Evolutionary conservation across 2,113 vertebrate genomes (phyloP).

Genomic region (Neolamprologus cancellatus): DNA sequence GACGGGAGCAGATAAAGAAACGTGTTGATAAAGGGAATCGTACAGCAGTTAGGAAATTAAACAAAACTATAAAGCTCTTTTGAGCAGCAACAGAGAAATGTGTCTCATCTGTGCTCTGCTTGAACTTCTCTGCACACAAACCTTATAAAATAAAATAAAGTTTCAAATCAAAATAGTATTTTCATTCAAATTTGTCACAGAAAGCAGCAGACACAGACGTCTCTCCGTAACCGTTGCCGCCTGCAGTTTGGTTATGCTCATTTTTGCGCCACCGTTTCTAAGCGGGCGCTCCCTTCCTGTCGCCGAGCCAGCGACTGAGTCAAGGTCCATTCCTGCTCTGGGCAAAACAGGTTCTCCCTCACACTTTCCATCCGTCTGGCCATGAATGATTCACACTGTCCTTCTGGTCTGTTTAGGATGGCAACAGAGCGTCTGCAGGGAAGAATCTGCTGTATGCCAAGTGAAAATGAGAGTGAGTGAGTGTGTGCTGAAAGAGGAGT

Average conservation of each 20-base stretch:
- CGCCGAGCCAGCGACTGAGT: constrained; percentile 26
- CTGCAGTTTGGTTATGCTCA: not conserved
- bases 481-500: not conserved
- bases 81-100: not conserved
- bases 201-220: not conserved
- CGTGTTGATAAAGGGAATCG: not conserved
- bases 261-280: constrained; percentile 47
- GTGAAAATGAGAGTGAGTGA: not conserved
- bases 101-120: not conserved
- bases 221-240: not conserved
- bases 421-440: not conserved
- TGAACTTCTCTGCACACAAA: not conserved
- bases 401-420: constrained; percentile 6
- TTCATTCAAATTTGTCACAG: not conserved
- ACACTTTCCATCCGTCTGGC: constrained; percentile 53
- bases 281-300: constrained; percentile 18
- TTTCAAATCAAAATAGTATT: not conserved
- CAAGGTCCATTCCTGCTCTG: constrained; percentile 1
- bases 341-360: constrained; percentile 26
- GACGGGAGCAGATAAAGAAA: not conserved
- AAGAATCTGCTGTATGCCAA: not conserved
- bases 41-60: not conserved
- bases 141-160: not conserved
- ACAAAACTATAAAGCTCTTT: not conserved
- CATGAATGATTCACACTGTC: constrained; percentile 56